Percentiles rank a stretch among this genome's conserved stretches.
These are phyloP conservation scores for Oligia latruncula DNA, from an alignment of 2,888 invertebrate genomes.

Conservation along the genomic window DNA sequence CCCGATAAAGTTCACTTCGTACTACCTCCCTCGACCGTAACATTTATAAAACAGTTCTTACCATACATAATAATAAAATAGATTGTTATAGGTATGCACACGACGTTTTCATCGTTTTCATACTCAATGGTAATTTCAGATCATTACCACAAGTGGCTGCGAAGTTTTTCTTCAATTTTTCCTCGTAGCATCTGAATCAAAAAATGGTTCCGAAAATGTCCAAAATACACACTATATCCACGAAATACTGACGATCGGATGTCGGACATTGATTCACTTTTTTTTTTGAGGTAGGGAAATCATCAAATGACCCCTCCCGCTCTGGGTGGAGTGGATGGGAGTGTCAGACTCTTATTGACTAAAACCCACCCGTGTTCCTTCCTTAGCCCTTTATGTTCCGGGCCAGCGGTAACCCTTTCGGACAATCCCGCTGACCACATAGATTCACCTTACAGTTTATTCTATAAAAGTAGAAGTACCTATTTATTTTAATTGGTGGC, in stretches of 20 bases:
- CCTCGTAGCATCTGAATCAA: background rate
- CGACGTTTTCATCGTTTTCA: conserved; percentile 6
- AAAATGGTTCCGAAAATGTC: background rate
- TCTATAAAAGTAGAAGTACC: too few species aligned
- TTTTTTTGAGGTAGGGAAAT: too few species aligned
- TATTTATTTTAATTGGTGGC: too few species aligned
- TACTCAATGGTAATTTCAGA: conserved; percentile 13
- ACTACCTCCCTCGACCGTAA: background rate
- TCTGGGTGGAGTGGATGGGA: too few species aligned
- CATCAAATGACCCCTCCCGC: too few species aligned
- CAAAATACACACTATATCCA: background rate
- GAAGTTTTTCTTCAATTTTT: background rate
- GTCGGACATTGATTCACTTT: background rate
- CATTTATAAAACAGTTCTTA: background rate
- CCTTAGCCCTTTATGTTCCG: too few species aligned
- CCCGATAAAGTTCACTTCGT: background rate
- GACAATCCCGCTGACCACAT: background rate
- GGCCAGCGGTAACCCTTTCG: too few species aligned
- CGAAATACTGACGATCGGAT: background rate
- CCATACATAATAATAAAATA: background rate
- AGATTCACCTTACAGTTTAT: background rate
- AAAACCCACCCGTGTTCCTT: too few species aligned
- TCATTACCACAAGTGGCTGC: background rate
- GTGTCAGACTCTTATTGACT: too few species aligned
- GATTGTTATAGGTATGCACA: background rate